These are phyloP conservation scores for Agrochola lota DNA, from an alignment of 2,888 invertebrate genomes.

Conservation along the genomic window DNA sequence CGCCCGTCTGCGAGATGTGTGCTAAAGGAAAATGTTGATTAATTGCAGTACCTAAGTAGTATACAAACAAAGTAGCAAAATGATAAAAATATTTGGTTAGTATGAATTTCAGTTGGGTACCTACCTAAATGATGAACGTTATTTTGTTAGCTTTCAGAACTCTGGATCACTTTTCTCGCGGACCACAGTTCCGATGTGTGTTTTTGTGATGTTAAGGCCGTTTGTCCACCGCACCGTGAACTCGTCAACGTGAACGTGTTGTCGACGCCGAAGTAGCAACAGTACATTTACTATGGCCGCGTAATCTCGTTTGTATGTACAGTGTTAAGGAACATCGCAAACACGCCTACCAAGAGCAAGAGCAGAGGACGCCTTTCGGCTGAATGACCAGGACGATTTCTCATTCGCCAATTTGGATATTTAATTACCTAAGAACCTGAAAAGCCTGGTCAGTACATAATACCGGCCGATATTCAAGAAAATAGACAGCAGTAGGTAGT, in stretches of 20 bases:
- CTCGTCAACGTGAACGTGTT: no score
- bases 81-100: neutral
- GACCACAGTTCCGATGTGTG: neutral
- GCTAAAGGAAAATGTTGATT: neutral
- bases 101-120: neutral
- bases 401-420: neutral
- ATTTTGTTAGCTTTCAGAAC: neutral
- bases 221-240: no score
- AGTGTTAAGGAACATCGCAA: no score
- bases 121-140: neutral
- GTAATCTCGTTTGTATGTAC: no score
- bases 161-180: neutral
- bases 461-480: neutral
- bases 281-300: no score
- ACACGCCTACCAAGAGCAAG: neutral
- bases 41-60: neutral
- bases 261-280: no score
- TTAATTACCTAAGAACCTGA: neutral
- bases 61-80: neutral
- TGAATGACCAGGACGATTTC: neutral
- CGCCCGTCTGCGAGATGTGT: constrained; percentile 15
- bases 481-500: neutral
- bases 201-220: neutral
- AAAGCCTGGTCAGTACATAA: neutral
- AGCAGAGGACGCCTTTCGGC: neutral